These are phyloP conservation scores for Campoletis raptor DNA, from an alignment of 2,888 invertebrate genomes.

Conservation along the genomic window DNA sequence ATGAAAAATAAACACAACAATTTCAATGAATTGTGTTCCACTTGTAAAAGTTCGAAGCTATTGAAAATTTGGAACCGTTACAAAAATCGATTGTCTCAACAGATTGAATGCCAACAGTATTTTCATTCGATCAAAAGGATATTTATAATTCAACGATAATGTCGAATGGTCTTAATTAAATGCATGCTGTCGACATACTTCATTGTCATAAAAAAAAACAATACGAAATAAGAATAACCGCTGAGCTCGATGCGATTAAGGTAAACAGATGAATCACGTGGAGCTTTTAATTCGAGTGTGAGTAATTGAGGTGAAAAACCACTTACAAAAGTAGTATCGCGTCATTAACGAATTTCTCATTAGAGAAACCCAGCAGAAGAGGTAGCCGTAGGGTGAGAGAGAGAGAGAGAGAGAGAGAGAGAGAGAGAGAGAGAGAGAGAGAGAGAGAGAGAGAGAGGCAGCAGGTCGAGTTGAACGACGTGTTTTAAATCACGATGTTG, in stretches of 20 bases:
- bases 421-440: too few relatives aligned
- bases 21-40: neutral
- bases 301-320: slow-evolving; percentile 18
- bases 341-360: slow-evolving; percentile 53
- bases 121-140: neutral
- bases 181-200: neutral
- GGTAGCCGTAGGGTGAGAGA: neutral
- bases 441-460: too few relatives aligned
- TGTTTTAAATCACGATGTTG: slow-evolving; percentile 30
- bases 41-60: neutral
- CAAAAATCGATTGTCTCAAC: neutral
- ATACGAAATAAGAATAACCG: neutral
- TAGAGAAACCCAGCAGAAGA: slow-evolving; percentile 6
- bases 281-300: slow-evolving; percentile 21
- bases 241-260: neutral
- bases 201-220: neutral
- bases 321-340: slow-evolving; percentile 22
- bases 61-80: neutral
- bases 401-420: too few relatives aligned
- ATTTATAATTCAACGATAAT: neutral
- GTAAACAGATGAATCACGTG: neutral
- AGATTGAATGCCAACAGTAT: neutral
- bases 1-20: neutral
- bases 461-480: slow-evolving; percentile 1
- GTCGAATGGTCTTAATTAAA: neutral